These are phyloP conservation scores for Ara ararauna DNA, from an alignment of 2,797 vertebrate genomes.

Conservation along the genomic window DNA sequence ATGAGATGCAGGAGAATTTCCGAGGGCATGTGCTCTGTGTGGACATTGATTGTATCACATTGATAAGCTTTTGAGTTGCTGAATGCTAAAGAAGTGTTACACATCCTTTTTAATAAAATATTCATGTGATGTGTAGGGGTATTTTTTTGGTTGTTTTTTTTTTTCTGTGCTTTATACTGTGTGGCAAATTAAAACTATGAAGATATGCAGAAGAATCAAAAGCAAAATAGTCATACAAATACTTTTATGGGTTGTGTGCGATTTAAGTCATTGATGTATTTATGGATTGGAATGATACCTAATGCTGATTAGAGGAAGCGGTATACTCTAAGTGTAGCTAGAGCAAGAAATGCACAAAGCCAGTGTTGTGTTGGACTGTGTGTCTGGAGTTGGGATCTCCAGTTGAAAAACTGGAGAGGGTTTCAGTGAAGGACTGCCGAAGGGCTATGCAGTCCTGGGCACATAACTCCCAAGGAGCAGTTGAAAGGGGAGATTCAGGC, in stretches of 20 bases:
- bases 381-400: not conserved
- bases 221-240: not conserved
- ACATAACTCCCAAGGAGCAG: not conserved
- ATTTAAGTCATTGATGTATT: rapidly evolving
- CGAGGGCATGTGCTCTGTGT: not conserved
- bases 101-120: not conserved
- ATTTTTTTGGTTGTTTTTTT: not conserved
- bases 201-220: not conserved
- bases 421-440: not conserved
- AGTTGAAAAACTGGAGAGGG: not conserved
- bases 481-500: not conserved
- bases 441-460: not conserved
- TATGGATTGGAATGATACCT: not conserved
- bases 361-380: not conserved
- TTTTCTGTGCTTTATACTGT: not conserved
- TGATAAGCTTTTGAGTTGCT: not conserved
- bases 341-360: not conserved
- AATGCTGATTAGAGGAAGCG: not conserved
- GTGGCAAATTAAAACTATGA: not conserved
- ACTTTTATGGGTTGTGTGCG: not conserved
- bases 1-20: not conserved
- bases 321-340: not conserved
- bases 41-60: rapidly evolving
- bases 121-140: too few species aligned
- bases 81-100: not conserved